Evolutionary conservation across 2,888 invertebrate genomes (phyloP).

Genomic region (Ectropis crepuscularia): DNA sequence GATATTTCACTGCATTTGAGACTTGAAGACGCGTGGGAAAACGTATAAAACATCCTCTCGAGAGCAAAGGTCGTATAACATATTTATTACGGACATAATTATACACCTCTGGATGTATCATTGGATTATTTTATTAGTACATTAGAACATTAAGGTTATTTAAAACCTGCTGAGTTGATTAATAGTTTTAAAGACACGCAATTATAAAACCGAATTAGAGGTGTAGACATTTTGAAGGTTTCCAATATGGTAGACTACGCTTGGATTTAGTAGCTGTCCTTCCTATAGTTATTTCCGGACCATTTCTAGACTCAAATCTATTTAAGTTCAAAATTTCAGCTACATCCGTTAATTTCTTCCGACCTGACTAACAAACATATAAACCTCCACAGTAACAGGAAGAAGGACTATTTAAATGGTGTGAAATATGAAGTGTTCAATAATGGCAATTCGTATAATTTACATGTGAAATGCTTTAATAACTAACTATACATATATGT

Average conservation of each 20-base stretch:
- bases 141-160: constrained; percentile 15
- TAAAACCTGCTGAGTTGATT: constrained; percentile 33
- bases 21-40: constrained; percentile 69
- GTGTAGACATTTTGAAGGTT: background rate
- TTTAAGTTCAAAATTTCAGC: no score
- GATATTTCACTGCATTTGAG: constrained; percentile 51
- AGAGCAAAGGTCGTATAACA: constrained; percentile 45
- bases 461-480: no score
- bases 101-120: constrained; percentile 23
- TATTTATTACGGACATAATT: constrained; percentile 27
- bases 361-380: no score
- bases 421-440: no score
- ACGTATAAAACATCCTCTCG: constrained; percentile 53
- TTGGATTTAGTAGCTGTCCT: background rate
- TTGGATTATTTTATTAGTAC: constrained; percentile 20
- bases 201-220: background rate
- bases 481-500: no score
- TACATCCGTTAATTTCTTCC: no score
- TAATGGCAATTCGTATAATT: no score
- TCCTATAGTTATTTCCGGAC: no score
- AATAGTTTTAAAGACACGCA: constrained; percentile 28
- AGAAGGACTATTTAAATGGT: no score
- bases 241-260: background rate
- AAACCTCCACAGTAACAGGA: no score
- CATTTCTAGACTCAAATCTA: no score